A percentile compares a stretch with the other conserved stretches of the same genome.
phyloP scores from a whole-genome alignment of 2,113 vertebrate genomes.

The Podarcis cretensis region DNA sequence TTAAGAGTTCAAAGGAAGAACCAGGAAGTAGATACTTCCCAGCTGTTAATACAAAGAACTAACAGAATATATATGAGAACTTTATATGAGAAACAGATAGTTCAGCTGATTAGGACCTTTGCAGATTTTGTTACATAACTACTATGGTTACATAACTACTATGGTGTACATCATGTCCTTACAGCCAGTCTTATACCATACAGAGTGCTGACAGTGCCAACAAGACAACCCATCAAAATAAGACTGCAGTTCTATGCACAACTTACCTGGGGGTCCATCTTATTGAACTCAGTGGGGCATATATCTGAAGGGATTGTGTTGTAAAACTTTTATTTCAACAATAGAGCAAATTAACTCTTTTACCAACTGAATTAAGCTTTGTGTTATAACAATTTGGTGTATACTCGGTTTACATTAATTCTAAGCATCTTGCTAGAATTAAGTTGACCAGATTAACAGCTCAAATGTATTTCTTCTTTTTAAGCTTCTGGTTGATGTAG shows the following conservation, averaged over 20 bases:
- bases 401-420: background rate
- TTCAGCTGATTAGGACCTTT: background rate
- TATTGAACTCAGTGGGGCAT: background rate
- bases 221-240: too few relatives aligned
- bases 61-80: background rate
- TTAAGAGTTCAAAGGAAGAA: background rate
- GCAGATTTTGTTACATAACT: background rate
- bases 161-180: background rate
- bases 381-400: background rate
- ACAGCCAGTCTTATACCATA: too few relatives aligned
- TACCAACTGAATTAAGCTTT: background rate
- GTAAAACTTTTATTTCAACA: background rate
- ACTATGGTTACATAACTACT: background rate
- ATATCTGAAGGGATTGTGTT: background rate
- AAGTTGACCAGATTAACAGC: background rate
- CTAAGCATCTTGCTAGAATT: background rate
- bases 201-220: too few relatives aligned
- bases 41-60: background rate
- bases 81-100: background rate
- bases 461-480: background rate
- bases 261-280: background rate
- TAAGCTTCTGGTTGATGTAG: constrained; percentile 17
- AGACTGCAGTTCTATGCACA: too few relatives aligned
- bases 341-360: background rate
- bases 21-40: background rate